Percentiles rank a stretch among this genome's conserved stretches.
phyloP scores from a whole-genome alignment of 2,797 vertebrate species.

The Sebastes oblongus region DNA sequence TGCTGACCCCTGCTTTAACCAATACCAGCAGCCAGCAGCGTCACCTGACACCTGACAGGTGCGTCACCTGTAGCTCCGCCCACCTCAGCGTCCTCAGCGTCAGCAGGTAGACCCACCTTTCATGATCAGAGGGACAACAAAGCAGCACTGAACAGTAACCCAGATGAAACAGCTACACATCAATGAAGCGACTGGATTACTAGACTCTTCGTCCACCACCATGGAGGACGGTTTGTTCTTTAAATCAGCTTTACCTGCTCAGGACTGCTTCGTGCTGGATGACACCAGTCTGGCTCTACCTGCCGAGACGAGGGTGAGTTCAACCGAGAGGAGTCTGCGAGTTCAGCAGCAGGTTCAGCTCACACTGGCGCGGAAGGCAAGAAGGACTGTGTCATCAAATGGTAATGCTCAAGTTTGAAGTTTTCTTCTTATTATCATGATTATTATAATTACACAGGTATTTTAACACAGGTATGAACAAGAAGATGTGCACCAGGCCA shows the following conservation, averaged over 20 bases:
- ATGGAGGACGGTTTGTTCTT: conserved; percentile 62
- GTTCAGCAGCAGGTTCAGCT: conserved; percentile 74
- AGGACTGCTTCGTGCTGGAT: neutral
- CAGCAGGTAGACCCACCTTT: conserved; percentile 1
- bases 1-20: neutral
- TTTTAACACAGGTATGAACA: neutral
- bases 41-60: conserved; percentile 64
- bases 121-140: conserved; percentile 9
- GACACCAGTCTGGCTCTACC: conserved; percentile 74
- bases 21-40: neutral
- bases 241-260: conserved; percentile 41
- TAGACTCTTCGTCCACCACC: neutral
- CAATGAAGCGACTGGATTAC: neutral
- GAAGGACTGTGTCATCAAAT: conserved; percentile 8
- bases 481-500: neutral
- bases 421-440: fast-evolving
- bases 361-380: conserved; percentile 57
- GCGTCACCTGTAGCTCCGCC: conserved; percentile 56
- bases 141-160: neutral
- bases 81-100: neutral
- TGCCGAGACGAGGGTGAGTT: neutral
- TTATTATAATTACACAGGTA: neutral
- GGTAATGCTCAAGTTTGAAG: conserved; percentile 33
- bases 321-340: conserved; percentile 36
- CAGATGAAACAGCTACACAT: neutral